phyloP scores from a whole-genome alignment of 2,113 vertebrate genomes.

The Syngnathus typhle region DNA sequence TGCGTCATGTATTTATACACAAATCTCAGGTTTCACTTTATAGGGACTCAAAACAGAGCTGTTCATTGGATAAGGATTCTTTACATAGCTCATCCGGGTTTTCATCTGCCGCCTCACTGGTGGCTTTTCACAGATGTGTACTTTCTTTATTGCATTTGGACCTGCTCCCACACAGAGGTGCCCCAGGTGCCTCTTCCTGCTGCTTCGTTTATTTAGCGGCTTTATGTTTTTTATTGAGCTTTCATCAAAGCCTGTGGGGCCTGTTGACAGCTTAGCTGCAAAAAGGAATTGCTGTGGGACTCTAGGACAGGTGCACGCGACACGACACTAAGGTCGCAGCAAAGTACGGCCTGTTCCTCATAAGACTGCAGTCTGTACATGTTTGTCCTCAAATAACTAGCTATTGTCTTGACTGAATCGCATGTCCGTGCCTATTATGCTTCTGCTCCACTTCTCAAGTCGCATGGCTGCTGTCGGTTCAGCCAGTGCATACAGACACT shows the following conservation, averaged over 20 bases:
- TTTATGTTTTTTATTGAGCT: slow-evolving; percentile 35
- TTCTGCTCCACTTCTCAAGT: slow-evolving; percentile 44
- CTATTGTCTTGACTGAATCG: slow-evolving; percentile 22
- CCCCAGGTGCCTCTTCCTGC: slow-evolving; percentile 40
- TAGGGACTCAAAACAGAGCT: slow-evolving; percentile 23
- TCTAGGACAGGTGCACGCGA: slow-evolving; percentile 27
- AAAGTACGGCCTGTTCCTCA: background rate
- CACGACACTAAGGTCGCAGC: slow-evolving; percentile 23
- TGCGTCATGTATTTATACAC: background rate
- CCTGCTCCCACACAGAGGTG: slow-evolving; percentile 25
- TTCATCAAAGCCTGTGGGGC: slow-evolving; percentile 15
- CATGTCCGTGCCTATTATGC: slow-evolving; percentile 22
- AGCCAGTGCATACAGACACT: slow-evolving; percentile 21
- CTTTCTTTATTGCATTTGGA: slow-evolving; percentile 30
- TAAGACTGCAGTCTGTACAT: slow-evolving; percentile 1
- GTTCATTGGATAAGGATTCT: slow-evolving; percentile 22
- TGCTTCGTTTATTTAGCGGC: slow-evolving; percentile 39
- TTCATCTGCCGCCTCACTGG: slow-evolving; percentile 25
- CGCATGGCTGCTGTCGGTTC: slow-evolving; percentile 38
- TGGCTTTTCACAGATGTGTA: slow-evolving; percentile 30
- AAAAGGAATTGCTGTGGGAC: slow-evolving; percentile 21
- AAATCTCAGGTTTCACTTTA: background rate
- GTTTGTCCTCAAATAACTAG: slow-evolving; percentile 12
- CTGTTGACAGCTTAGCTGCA: slow-evolving; percentile 27
- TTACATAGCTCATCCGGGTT: slow-evolving; percentile 22